Percentiles rank a stretch among this genome's conserved stretches.
Conservation (phyloP, 2,113 vertebrate genomes). For the Sander vitreus region DNA sequence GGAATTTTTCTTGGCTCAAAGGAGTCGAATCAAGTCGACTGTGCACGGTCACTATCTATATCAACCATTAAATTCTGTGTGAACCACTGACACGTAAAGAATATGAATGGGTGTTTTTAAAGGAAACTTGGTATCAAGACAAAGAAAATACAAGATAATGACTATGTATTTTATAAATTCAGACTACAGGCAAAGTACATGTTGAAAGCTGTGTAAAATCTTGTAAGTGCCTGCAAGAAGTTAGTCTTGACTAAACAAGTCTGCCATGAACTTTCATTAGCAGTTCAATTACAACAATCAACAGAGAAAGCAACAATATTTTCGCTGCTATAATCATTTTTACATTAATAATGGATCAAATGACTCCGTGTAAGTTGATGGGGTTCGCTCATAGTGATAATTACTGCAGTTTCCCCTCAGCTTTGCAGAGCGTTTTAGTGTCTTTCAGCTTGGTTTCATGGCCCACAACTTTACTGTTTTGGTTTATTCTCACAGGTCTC, state of each 20-base stretch:
- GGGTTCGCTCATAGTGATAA: neutral
- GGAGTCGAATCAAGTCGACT: neutral
- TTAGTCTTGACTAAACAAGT: neutral
- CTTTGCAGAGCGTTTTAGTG: neutral
- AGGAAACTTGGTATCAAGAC: conserved; percentile 3
- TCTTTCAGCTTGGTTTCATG: neutral
- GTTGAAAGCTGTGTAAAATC: neutral
- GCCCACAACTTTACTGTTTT: neutral
- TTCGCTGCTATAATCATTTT: neutral
- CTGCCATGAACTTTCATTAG: neutral
- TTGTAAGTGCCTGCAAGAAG: neutral
- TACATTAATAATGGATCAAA: neutral
- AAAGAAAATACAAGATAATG: neutral
- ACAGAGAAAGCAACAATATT: neutral
- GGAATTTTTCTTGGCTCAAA: conserved; percentile 14
- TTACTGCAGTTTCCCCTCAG: neutral
- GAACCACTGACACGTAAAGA: neutral
- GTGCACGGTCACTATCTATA: neutral
- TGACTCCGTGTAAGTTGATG: neutral
- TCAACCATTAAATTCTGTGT: neutral
- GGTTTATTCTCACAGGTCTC: neutral
- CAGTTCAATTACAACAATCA: neutral
- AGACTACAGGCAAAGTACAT: neutral
- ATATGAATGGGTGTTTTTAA: neutral
- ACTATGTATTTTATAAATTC: neutral